Conservation (phyloP, 2,888 invertebrate genomes). For the Cephus pulcher region DNA sequence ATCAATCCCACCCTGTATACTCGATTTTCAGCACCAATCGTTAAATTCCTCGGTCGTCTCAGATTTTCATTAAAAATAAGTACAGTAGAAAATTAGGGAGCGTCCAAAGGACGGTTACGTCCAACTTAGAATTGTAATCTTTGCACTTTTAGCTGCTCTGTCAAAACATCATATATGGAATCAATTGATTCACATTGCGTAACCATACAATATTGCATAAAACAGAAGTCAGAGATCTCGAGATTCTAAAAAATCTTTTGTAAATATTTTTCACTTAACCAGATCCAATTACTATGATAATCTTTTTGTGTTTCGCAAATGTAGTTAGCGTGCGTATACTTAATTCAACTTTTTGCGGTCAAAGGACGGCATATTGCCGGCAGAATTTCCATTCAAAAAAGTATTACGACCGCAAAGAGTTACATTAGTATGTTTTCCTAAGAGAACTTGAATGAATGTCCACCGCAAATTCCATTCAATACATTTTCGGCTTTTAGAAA, state of each 20-base stretch:
- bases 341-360: neutral
- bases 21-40: neutral
- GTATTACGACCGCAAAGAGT: no score
- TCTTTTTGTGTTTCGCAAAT: neutral
- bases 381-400: no score
- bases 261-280: neutral
- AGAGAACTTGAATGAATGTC: no score
- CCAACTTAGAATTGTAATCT: neutral
- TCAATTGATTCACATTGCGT: neutral
- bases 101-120: no score
- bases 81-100: neutral
- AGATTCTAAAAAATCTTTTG: neutral
- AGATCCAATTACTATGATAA: neutral
- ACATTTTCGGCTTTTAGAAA: neutral
- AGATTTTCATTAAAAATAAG: neutral
- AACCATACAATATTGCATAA: neutral
- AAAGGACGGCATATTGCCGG: no score
- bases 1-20: neutral
- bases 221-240: neutral
- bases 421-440: no score
- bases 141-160: neutral
- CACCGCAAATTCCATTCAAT: neutral
- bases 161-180: neutral
- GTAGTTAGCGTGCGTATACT: neutral
- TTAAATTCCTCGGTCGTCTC: neutral